phyloP scores from a whole-genome alignment of 2,113 vertebrate species.

The Donacobius atricapilla region DNA sequence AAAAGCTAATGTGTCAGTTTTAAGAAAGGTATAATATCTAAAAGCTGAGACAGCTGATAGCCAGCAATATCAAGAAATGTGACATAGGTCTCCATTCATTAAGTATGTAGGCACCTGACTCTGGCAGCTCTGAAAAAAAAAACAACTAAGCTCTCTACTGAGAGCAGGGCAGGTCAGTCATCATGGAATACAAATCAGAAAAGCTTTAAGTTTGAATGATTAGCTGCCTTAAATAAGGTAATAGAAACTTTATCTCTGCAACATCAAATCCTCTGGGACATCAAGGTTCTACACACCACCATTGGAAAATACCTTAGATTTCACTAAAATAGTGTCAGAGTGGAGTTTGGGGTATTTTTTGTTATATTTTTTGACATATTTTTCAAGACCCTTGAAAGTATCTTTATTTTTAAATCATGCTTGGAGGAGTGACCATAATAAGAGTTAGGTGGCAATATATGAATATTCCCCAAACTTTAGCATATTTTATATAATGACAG shows the following conservation, averaged over 20 bases:
- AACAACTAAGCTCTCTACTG: not conserved
- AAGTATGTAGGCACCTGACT: not conserved
- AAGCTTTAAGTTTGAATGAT: not conserved
- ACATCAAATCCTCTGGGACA: not conserved
- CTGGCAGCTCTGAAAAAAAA: not conserved
- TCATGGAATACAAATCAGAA: not conserved
- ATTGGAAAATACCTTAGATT: not conserved
- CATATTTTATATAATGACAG: not conserved
- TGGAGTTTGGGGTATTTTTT: not conserved
- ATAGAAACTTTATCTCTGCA: not conserved
- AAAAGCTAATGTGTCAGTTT: not conserved
- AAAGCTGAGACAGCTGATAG: not conserved
- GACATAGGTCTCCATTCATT: not conserved
- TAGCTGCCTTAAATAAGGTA: not conserved
- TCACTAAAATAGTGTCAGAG: not conserved
- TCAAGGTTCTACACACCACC: not conserved
- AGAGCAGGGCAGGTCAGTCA: not conserved
- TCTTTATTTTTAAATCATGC: not conserved
- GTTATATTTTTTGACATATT: not conserved
- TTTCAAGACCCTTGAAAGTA: not conserved
- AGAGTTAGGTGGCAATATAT: not conserved
- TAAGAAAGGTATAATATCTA: not conserved
- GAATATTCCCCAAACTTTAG: not conserved
- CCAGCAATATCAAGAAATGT: not conserved
- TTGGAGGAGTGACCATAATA: not conserved